These are phyloP conservation scores for Drosophila takahashii DNA, from an alignment of 1,140 invertebrate genomes.

Conservation along the genomic window DNA sequence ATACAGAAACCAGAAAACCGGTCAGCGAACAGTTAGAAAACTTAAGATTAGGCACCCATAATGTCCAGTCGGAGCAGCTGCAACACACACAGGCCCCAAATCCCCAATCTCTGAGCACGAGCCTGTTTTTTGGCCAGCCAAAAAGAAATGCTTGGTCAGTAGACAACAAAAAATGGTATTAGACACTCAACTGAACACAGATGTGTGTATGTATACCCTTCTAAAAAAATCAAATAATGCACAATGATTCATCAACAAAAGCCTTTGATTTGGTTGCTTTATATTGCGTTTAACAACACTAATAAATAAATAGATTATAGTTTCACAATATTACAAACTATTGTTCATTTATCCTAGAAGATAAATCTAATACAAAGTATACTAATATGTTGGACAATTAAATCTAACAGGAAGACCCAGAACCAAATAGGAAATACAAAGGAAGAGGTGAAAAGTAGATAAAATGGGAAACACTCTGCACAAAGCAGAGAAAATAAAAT, in stretches of 20 bases:
- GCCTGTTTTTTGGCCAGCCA: constrained; percentile 24
- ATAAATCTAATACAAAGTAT: not conserved
- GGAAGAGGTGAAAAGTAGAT: not conserved
- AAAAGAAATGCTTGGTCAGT: constrained; percentile 20
- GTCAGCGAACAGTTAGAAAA: constrained; percentile 32
- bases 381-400: not conserved
- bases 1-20: constrained; percentile 13
- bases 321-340: no score
- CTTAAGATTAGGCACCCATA: constrained; percentile 22
- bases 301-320: not conserved
- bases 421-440: not conserved
- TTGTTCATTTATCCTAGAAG: no score
- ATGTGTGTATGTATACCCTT: constrained; percentile 21
- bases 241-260: not conserved
- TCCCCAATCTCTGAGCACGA: constrained; percentile 16
- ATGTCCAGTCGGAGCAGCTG: constrained; percentile 24
- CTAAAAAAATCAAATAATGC: not conserved
- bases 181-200: constrained; percentile 10
- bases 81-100: constrained; percentile 5
- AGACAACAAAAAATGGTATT: constrained; percentile 1
- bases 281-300: not conserved
- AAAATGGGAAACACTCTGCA: constrained; percentile 3
- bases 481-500: constrained; percentile 1
- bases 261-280: no score
- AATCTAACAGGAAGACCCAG: not conserved